Evolutionary conservation across 2,797 vertebrate species (phyloP).

Genomic region (Phoebastria nigripes): DNA sequence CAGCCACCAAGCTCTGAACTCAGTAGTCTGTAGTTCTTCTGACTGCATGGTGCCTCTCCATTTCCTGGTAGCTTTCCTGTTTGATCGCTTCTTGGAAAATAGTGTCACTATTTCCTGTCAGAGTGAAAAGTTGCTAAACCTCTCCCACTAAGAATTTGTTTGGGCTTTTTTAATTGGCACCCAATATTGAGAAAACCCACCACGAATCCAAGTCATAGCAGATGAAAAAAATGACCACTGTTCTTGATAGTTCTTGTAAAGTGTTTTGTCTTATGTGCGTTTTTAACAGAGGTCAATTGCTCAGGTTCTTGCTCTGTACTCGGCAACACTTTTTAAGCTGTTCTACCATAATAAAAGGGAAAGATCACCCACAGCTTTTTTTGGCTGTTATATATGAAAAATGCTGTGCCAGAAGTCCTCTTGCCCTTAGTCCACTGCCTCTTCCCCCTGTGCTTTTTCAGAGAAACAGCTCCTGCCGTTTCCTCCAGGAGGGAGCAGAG

Average conservation of each 20-base stretch:
- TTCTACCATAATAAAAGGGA: neutral
- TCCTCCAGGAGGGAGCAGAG: neutral
- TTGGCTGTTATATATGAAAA: neutral
- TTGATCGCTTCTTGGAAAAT: slow-evolving; percentile 15
- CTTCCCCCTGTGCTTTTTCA: neutral
- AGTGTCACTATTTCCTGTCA: neutral
- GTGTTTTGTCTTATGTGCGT: neutral
- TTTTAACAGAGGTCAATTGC: neutral
- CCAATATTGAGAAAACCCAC: neutral
- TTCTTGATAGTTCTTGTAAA: neutral
- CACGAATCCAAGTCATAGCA: neutral
- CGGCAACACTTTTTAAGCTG: neutral
- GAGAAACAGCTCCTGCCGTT: neutral
- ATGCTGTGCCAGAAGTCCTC: neutral
- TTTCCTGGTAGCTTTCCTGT: neutral
- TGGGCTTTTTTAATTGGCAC: neutral
- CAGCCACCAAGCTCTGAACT: neutral
- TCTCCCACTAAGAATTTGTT: neutral
- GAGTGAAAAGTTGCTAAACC: neutral
- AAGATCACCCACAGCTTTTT: neutral
- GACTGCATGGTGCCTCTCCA: neutral
- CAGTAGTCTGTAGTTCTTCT: neutral
- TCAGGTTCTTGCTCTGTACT: neutral
- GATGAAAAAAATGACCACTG: neutral
- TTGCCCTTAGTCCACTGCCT: too few species aligned